Conservation (phyloP, 2,888 invertebrate genomes). For the Eupithecia pulchellata region DNA sequence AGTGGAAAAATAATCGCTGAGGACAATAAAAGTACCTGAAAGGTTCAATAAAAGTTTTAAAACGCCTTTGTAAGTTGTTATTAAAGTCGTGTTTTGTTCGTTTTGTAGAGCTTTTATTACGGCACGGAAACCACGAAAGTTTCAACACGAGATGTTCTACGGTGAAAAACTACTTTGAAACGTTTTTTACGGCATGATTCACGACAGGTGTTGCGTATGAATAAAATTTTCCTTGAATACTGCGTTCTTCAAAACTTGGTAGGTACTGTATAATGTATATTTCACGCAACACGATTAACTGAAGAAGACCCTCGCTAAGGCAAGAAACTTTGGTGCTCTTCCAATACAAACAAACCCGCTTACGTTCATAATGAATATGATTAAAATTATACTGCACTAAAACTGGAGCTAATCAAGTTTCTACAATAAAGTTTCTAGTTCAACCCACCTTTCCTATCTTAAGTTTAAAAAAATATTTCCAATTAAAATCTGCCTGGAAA, state of each 20-base stretch:
- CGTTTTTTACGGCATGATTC: constrained; percentile 9
- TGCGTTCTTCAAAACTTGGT: neutral
- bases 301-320: too few species aligned
- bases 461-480: too few species aligned
- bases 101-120: constrained; percentile 20
- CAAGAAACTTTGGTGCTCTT: too few species aligned
- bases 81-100: constrained; percentile 23
- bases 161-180: neutral
- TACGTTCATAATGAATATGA: too few species aligned
- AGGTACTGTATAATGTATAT: neutral
- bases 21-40: constrained; percentile 28
- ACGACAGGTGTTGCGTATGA: neutral
- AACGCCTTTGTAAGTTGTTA: constrained; percentile 33
- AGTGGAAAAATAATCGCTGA: constrained; percentile 29
- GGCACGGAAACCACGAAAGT: constrained; percentile 24
- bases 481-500: too few species aligned
- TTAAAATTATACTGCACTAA: too few species aligned
- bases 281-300: neutral
- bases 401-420: too few species aligned
- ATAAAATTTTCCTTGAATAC: neutral
- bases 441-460: too few species aligned
- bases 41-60: constrained; percentile 33
- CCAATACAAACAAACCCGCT: too few species aligned
- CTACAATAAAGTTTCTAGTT: too few species aligned
- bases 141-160: constrained; percentile 12